Conservation (phyloP, 2,888 invertebrate species). For the Ceramica pisi region DNA sequence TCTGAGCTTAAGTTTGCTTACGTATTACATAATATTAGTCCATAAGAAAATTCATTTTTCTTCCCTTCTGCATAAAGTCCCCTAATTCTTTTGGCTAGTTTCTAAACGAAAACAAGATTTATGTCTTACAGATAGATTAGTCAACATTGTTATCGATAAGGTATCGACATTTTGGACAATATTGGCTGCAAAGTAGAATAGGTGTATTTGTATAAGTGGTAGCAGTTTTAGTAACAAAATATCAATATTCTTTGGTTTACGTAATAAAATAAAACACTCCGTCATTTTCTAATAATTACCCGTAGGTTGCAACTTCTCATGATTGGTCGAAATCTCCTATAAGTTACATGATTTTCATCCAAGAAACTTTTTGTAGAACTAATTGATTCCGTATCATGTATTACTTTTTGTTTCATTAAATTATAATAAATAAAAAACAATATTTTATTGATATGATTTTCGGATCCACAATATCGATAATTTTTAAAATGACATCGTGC, state of each 20-base stretch:
- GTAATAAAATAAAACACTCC: too few relatives aligned
- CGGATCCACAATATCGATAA: background rate
- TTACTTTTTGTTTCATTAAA: too few relatives aligned
- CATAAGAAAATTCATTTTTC: background rate
- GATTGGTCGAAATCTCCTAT: too few relatives aligned
- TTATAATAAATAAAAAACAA: too few relatives aligned
- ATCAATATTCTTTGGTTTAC: too few relatives aligned
- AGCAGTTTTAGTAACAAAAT: background rate
- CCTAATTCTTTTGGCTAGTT: background rate
- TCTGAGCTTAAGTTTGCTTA: background rate
- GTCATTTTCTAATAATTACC: too few relatives aligned
- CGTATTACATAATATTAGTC: background rate
- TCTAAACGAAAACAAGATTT: constrained; percentile 34
- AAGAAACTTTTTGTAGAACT: too few relatives aligned
- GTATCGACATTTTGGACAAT: background rate
- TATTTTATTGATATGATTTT: too few relatives aligned
- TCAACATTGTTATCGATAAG: background rate
- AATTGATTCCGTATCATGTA: too few relatives aligned
- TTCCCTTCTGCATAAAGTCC: background rate
- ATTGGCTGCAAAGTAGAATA: background rate
- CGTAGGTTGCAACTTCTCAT: too few relatives aligned
- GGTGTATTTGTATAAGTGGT: background rate
- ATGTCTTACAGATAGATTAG: too few relatives aligned
- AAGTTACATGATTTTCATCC: too few relatives aligned
- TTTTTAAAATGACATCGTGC: background rate